Evolutionary conservation across 2,113 vertebrate species (phyloP), one percentile per base, ranked within the genome.

Genomic region (Axis porcinus): DNA sequence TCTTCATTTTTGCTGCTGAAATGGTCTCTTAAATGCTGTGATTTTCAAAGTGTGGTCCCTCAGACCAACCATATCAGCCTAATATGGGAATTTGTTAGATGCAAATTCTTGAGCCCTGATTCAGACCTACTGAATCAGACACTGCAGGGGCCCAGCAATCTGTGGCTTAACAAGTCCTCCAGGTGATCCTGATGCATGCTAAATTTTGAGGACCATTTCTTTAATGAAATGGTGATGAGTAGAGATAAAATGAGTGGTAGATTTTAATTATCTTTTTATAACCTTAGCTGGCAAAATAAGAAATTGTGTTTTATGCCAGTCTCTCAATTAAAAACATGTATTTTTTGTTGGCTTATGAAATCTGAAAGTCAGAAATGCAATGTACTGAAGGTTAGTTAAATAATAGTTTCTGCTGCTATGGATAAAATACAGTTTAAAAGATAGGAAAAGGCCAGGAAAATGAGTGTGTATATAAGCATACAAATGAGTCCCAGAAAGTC

Each of bases 381-480:
- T 76, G 43, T 86, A 45, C 55, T 93, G 30, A 84, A 93, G 45
- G 36, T 94, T 96, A 92, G 81, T 94, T 94, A 94, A 97, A 76
- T 89, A 90, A 81, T 94, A 94, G 62, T 95, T 93, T 58, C 85
- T 88, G 43, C 33, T 52, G 12, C 60, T 95, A 7, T 93, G 70
- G 78, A 57, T 97, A 95, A 97, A 92, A 94, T 94, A 67, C 36
- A 94, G 45, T 96, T 97, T 95, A 86, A 78, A 96, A 96, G 94
- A 84, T 88, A 94, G 54, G 52, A 83, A 96, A 91, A 89, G 91
- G 55, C 55, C 62, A 91, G 62, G 70, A 94, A 97, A 97, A 92
- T 87, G 70, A 95, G 47, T 94, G 47, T 95, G 28, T 76, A 36
- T 94, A 27, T 78, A 86, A 91, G 30, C 45, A 89, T 74, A 96